Evolutionary conservation across 2,113 vertebrate genomes (phyloP).

Genomic region (Hypocryptadius cinnamomeus): DNA sequence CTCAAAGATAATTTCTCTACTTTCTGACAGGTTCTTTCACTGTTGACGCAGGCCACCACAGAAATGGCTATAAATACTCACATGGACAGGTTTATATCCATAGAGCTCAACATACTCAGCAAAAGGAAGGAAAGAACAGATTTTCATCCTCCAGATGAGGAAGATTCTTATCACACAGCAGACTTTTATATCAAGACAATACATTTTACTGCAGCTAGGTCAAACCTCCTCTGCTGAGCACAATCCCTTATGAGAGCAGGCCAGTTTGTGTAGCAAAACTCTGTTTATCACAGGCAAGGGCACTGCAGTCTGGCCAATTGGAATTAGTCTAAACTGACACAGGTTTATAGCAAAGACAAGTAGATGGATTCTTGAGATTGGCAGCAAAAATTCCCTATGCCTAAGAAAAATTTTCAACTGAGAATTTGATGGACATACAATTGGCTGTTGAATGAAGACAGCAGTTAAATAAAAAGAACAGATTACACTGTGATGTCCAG

Average conservation of each 20-base stretch:
- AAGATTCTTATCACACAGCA: neutral
- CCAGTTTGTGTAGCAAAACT: neutral
- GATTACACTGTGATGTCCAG: neutral
- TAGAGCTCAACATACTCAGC: neutral
- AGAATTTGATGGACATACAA: neutral
- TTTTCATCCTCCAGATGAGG: neutral
- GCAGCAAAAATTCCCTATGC: neutral
- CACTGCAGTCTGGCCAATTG: neutral
- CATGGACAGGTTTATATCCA: neutral
- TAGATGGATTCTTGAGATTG: neutral
- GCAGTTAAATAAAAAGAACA: neutral
- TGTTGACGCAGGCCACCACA: neutral
- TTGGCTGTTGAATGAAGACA: neutral
- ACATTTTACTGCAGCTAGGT: neutral
- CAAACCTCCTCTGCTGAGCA: neutral
- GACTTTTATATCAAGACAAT: neutral
- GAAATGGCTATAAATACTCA: neutral
- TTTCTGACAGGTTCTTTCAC: neutral
- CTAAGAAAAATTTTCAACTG: neutral
- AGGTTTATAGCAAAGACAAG: neutral
- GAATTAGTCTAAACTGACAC: neutral
- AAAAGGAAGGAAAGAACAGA: neutral
- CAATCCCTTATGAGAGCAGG: neutral
- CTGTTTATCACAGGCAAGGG: neutral
- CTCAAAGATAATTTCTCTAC: neutral